Conservation (phyloP, 1,140 invertebrate genomes). For the Caenorhabditis latens region DNA sequence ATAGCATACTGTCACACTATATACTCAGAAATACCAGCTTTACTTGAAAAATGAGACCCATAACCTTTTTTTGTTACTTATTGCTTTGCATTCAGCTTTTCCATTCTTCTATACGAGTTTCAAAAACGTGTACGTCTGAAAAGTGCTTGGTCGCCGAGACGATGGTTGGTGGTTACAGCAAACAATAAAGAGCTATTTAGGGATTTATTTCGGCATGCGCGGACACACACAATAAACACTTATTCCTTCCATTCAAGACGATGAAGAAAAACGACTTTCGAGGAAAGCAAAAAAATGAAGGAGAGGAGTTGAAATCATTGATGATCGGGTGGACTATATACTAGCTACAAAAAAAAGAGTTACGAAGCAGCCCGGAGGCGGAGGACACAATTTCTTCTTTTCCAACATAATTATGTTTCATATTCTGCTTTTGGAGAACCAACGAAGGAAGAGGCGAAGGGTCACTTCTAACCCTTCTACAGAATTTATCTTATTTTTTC, state of each 20-base stretch:
- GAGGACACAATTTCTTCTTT: constrained; percentile 46
- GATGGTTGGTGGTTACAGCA: constrained; percentile 41
- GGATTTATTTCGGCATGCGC: constrained; percentile 52
- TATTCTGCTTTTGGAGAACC: constrained; percentile 16
- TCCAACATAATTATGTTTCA: constrained; percentile 56
- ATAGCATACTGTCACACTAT: too few species aligned
- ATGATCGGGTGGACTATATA: constrained; percentile 8
- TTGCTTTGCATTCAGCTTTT: background rate
- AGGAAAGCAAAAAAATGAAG: background rate
- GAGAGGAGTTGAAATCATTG: background rate
- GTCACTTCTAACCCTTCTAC: background rate
- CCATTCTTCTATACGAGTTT: background rate
- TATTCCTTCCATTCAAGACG: constrained; percentile 22
- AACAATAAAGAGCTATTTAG: constrained; percentile 55
- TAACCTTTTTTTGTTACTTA: background rate
- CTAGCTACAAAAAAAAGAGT: background rate
- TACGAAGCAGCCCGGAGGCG: background rate
- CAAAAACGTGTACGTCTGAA: constrained; percentile 36
- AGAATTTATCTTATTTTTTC: background rate
- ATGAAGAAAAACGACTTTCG: background rate
- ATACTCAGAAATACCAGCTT: background rate
- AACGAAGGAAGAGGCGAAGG: background rate
- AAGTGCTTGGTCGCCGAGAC: background rate
- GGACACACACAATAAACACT: constrained; percentile 53
- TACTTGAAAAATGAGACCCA: background rate